Percentiles rank a stretch among this genome's conserved stretches.
These are phyloP conservation scores for Calyptommatus sinebrachiatus DNA, from an alignment of 2,113 vertebrate genomes.

Conservation along the genomic window DNA sequence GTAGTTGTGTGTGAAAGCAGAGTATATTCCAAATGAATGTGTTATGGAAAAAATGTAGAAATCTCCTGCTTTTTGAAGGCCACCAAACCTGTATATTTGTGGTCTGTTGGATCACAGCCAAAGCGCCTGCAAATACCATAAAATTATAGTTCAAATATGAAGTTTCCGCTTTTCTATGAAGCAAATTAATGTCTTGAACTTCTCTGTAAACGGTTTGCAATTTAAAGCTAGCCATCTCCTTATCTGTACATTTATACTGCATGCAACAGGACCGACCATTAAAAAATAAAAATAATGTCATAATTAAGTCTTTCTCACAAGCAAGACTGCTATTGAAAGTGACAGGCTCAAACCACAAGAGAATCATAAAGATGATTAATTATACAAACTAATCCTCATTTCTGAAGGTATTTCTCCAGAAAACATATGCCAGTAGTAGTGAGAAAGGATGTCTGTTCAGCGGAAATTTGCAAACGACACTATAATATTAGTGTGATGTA, in stretches of 20 bases:
- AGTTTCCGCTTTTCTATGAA: conserved; percentile 13
- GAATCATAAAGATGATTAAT: conserved; percentile 58
- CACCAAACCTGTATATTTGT: conserved; percentile 20
- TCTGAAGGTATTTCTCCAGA: conserved; percentile 51
- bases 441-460: conserved; percentile 40
- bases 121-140: conserved; percentile 31
- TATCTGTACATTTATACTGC: conserved; percentile 57
- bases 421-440: conserved; percentile 45
- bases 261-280: conserved; percentile 57
- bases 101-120: conserved; percentile 11
- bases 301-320: conserved; percentile 66
- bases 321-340: conserved; percentile 61
- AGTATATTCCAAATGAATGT: background rate
- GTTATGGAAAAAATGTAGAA: background rate
- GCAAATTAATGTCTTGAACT: conserved; percentile 27
- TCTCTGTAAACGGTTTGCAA: conserved; percentile 22
- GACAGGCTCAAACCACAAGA: conserved; percentile 64
- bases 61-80: conserved; percentile 8
- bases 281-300: conserved; percentile 48
- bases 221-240: conserved; percentile 44
- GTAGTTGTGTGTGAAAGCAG: background rate
- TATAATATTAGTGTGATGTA: conserved; percentile 34
- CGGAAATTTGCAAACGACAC: conserved; percentile 48
- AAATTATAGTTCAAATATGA: conserved; percentile 32
- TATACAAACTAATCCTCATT: conserved; percentile 58